Conservation (phyloP, 2,113 vertebrate genomes). For the Notechis scutatus region DNA sequence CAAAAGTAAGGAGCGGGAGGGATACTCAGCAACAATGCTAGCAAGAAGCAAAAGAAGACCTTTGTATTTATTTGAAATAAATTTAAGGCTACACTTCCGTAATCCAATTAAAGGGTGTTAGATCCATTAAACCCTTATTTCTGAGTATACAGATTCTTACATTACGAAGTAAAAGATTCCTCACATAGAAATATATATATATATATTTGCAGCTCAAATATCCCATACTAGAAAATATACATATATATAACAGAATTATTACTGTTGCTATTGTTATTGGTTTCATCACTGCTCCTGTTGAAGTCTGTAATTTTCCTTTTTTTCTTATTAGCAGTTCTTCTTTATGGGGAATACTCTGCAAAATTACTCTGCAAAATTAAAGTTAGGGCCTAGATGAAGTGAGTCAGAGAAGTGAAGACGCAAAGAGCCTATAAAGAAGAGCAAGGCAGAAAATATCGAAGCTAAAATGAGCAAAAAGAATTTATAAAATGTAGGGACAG, state of each 20-base stretch:
- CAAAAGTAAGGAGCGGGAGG: neutral
- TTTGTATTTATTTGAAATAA: neutral
- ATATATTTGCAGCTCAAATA: neutral
- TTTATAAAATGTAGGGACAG: neutral
- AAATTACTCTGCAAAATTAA: neutral
- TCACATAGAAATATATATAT: neutral
- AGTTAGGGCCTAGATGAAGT: neutral
- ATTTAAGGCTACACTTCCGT: neutral
- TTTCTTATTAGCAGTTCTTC: neutral
- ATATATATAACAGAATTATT: neutral
- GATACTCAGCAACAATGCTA: neutral
- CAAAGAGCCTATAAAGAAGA: neutral
- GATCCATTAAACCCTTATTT: neutral
- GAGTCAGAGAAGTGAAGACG: neutral
- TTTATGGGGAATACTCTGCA: neutral
- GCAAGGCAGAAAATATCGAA: neutral
- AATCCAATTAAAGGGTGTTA: neutral
- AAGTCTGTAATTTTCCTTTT: neutral
- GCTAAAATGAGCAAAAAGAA: neutral
- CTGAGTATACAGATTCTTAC: neutral
- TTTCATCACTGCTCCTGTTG: neutral
- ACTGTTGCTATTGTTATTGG: neutral
- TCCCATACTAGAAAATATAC: neutral
- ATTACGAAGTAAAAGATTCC: neutral
- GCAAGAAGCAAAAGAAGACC: neutral